Percentiles rank a stretch among this genome's conserved stretches.
Conservation (phyloP, 1,140 invertebrate genomes). For the Drosophila serrata region DNA sequence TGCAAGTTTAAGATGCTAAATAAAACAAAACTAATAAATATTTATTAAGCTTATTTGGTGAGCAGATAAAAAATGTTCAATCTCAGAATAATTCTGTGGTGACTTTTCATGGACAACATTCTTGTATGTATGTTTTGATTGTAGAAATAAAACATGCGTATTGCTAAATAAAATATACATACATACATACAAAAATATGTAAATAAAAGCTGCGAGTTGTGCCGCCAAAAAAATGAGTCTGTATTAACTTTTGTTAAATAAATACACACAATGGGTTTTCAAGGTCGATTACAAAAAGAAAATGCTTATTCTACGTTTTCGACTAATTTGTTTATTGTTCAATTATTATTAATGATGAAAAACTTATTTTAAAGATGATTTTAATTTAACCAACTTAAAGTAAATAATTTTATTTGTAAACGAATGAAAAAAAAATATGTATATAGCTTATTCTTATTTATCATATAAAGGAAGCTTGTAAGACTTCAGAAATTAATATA, state of each 20-base stretch:
- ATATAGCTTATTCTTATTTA: neutral
- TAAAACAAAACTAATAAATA: neutral
- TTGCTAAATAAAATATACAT: neutral
- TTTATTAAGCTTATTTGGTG: neutral
- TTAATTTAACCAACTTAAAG: neutral
- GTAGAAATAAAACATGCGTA: constrained; percentile 3
- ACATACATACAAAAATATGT: neutral
- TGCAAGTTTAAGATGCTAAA: neutral
- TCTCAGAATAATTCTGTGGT: neutral
- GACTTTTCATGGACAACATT: neutral
- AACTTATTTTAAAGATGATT: neutral
- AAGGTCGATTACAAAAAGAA: neutral
- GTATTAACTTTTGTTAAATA: neutral
- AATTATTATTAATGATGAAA: neutral
- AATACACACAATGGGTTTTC: neutral
- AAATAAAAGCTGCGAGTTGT: neutral
- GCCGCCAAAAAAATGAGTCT: neutral
- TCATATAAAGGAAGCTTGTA: constrained; percentile 1
- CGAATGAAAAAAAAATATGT: neutral
- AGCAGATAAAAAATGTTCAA: neutral
- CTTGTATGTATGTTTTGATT: neutral
- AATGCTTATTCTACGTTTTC: neutral
- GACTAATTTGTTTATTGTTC: neutral
- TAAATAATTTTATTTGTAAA: neutral
- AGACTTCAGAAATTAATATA: neutral